A percentile compares a stretch with the other conserved stretches of the same genome.
Conservation (phyloP, 2,888 invertebrate genomes). For the Carabus problematicus region DNA sequence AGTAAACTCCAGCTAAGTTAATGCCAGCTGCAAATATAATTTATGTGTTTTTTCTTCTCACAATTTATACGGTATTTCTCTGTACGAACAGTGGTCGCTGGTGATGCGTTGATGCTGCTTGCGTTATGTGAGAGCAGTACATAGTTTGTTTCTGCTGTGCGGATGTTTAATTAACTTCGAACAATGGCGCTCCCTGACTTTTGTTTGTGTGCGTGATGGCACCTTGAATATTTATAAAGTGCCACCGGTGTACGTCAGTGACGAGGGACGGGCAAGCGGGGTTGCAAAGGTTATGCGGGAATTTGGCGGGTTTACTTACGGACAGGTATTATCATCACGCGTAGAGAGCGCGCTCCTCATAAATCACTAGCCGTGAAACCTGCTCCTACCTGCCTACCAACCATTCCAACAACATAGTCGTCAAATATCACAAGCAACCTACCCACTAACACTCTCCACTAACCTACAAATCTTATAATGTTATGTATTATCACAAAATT, state of each 20-base stretch:
- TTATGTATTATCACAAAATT: background rate
- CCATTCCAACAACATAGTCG: too few relatives aligned
- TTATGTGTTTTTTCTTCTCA: background rate
- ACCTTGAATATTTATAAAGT: constrained; percentile 20
- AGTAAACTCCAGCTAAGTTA: too few relatives aligned
- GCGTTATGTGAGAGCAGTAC: too few relatives aligned
- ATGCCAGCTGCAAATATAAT: too few relatives aligned
- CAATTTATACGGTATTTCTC: background rate
- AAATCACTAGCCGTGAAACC: constrained; percentile 10
- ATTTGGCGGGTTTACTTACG: constrained; percentile 6
- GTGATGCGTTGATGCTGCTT: background rate
- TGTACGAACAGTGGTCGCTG: background rate
- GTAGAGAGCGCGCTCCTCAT: background rate
- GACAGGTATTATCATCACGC: constrained; percentile 19
- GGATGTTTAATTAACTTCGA: constrained; percentile 10
- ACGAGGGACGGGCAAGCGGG: background rate
- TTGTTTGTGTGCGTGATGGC: constrained; percentile 12
- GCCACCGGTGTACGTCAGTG: background rate
- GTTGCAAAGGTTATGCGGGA: background rate
- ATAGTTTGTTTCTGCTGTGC: constrained; percentile 2
- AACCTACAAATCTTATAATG: too few relatives aligned
- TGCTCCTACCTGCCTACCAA: too few relatives aligned
- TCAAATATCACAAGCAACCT: too few relatives aligned
- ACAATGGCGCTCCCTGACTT: constrained; percentile 5
- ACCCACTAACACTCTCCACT: too few relatives aligned